Evolutionary conservation across 2,797 vertebrate genomes (phyloP), one percentile per base, ranked within the genome.

Genomic region (Argyrosomus regius): DNA sequence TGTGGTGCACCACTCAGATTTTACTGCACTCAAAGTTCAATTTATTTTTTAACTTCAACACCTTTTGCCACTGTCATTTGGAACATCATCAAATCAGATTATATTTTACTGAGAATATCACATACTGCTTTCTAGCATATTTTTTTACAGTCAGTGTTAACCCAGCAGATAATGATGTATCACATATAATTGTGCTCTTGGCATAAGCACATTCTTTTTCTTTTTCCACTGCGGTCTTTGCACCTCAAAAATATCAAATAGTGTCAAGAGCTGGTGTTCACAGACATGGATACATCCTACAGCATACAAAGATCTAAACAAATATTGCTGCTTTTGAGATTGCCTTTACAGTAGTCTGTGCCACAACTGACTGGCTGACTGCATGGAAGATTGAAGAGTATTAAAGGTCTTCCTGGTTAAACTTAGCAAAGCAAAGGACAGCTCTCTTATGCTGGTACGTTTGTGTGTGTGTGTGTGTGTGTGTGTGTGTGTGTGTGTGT

Each of bases 381-480:
- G 20, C 52, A 62, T n/a, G 18, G 35, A 67, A 65, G 70, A 56
- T 22, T 73, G 28, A 64, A 31, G 53, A 63, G 50, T 17, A 72
- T 72, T 53, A 41, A 72, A 66, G 70, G 26, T 41, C 43, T 26
- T 68, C 28, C 63, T 48, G 65, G 49, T 45, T 68, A 65, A 73
- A 65, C 22, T 14, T 2, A 35, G 52, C 12, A 41, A 54, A 65
- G 56, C 22, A 20, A 78, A 71, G 35, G 22, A 61, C 57, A 74
- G 31, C 22, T 59, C 45, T 24, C 48, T 52, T 73, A 22, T 48
- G 70, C 45, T 35, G 12, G 46, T 61, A 46, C 20, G 1, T 54
- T 28, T 77, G 58, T 59, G 74, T 72, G 72, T 31, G 61, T 22
- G 22, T 22, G 22, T 22, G 22, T 22, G 22, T 28, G 26, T 26